Evolutionary conservation across 2,113 vertebrate genomes (phyloP).

Genomic region (Oenanthe melanoleuca): DNA sequence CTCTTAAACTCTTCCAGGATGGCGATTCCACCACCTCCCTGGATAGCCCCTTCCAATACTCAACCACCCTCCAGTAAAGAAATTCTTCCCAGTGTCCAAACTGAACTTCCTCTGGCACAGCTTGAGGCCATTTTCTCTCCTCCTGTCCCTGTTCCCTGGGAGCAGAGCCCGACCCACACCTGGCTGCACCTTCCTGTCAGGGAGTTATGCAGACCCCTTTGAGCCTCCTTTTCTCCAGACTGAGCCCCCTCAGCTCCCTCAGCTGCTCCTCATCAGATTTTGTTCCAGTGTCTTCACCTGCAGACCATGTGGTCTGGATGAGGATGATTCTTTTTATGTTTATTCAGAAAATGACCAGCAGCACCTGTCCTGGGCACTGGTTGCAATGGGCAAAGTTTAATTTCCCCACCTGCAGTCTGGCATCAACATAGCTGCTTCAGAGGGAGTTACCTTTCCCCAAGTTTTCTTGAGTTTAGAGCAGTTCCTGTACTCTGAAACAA

Average conservation of each 20-base stretch:
- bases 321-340: fast-evolving
- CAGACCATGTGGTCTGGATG: background rate
- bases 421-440: background rate
- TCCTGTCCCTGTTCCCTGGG: background rate
- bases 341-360: background rate
- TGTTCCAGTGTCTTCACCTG: background rate
- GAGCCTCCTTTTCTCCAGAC: background rate
- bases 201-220: fast-evolving
- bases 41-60: fast-evolving
- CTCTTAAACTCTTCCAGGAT: background rate
- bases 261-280: fast-evolving
- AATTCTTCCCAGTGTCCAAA: fast-evolving
- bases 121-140: fast-evolving
- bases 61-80: fast-evolving
- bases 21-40: background rate
- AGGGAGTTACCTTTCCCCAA: background rate
- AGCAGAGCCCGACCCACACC: fast-evolving
- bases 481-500: background rate
- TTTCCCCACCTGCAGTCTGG: background rate
- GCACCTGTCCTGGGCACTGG: fast-evolving
- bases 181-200: fast-evolving
- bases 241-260: background rate
- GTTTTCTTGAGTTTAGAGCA: background rate
- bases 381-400: background rate
- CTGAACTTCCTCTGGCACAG: fast-evolving